These are phyloP conservation scores for Pterostichus niger DNA, from an alignment of 2,888 invertebrate genomes.

Conservation along the genomic window DNA sequence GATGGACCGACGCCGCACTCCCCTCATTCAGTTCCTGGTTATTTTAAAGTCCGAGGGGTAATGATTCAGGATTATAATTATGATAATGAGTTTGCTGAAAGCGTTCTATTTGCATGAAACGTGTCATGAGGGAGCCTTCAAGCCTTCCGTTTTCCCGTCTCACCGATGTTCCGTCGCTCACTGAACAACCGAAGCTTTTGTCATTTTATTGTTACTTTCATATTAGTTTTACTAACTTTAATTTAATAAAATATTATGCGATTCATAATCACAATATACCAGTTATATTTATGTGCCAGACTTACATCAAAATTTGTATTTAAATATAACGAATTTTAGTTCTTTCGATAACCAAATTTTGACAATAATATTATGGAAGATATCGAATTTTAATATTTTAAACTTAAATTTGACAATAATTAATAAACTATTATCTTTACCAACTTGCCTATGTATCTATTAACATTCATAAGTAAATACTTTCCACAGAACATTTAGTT, in stretches of 20 bases:
- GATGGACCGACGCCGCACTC: constrained; percentile 23
- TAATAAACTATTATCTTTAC: too few species aligned
- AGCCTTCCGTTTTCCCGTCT: constrained; percentile 10
- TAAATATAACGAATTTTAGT: too few species aligned
- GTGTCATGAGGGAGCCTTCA: constrained; percentile 58
- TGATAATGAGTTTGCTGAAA: constrained; percentile 74
- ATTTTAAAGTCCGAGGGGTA: constrained; percentile 58
- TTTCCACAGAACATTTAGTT: too few species aligned
- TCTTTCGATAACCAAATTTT: too few species aligned
- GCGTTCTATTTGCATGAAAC: constrained; percentile 64
- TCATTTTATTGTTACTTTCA: constrained; percentile 22
- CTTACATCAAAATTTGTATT: too few species aligned
- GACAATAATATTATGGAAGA: too few species aligned
- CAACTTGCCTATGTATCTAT: too few species aligned
- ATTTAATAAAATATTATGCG: constrained; percentile 6
- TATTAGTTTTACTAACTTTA: constrained; percentile 28
- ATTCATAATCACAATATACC: background rate
- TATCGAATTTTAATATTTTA: too few species aligned
- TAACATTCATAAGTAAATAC: too few species aligned
- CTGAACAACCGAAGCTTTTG: background rate
- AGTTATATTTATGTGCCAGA: too few species aligned
- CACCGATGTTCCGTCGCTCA: background rate
- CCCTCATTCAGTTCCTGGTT: constrained; percentile 56
- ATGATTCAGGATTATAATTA: constrained; percentile 73
- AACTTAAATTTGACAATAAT: too few species aligned